These are phyloP conservation scores for Hafferia zeledoni DNA, from an alignment of 2,797 vertebrate genomes.

Conservation along the genomic window DNA sequence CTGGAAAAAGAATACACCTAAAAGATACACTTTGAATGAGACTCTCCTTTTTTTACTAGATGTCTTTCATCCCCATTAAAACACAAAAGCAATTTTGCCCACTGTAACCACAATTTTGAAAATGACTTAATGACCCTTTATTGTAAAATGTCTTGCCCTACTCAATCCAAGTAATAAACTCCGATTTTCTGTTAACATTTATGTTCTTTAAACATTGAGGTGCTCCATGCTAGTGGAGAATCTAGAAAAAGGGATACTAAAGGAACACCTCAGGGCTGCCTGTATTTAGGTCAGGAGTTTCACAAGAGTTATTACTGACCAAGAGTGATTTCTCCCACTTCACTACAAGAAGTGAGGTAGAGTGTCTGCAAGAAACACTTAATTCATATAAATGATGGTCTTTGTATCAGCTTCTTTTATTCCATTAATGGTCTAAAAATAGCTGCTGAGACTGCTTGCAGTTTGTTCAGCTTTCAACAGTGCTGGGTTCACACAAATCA, in stretches of 20 bases:
- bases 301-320: neutral
- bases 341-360: neutral
- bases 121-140: neutral
- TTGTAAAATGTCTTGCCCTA: neutral
- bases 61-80: neutral
- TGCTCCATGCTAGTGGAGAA: neutral
- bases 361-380: neutral
- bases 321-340: neutral
- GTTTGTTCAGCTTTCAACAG: neutral
- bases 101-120: neutral
- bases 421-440: slow-evolving; percentile 15
- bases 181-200: neutral
- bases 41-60: neutral
- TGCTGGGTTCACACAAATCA: neutral
- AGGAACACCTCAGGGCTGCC: neutral
- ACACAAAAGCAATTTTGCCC: neutral
- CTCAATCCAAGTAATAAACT: neutral
- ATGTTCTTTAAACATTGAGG: neutral
- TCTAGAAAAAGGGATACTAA: neutral
- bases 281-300: neutral
- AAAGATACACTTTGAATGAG: neutral
- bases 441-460: neutral
- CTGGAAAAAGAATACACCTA: neutral
- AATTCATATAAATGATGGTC: neutral
- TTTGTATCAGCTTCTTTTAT: slow-evolving; percentile 7